Evolutionary conservation across 1,140 invertebrate genomes (phyloP).

Genomic region (Caenorhabditis remanei): DNA sequence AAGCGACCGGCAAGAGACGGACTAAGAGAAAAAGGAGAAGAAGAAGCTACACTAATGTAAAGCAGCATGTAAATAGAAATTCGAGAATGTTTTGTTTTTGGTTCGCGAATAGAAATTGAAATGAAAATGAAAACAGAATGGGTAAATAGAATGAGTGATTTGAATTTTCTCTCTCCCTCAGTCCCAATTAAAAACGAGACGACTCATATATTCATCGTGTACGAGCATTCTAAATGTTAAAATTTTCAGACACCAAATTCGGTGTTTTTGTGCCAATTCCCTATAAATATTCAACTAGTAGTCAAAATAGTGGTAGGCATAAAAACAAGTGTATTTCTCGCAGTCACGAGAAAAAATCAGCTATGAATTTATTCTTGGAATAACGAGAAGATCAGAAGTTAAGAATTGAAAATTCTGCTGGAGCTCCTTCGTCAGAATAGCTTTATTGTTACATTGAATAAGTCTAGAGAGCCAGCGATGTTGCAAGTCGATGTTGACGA

Average conservation of each 20-base stretch:
- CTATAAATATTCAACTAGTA: conserved; percentile 4
- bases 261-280: background rate
- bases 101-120: background rate
- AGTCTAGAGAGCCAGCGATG: too few species aligned
- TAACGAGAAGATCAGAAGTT: background rate
- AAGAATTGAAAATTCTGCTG: background rate
- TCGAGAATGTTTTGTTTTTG: background rate
- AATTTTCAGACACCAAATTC: background rate
- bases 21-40: too few species aligned
- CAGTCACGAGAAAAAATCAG: conserved; percentile 17
- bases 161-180: background rate
- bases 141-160: background rate
- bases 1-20: too few species aligned
- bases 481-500: too few species aligned
- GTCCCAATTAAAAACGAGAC: too few species aligned
- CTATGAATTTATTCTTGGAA: background rate
- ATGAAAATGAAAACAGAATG: background rate
- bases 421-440: too few species aligned
- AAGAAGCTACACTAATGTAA: background rate
- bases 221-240: background rate
- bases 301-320: background rate
- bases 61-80: conserved; percentile 32
- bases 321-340: background rate
- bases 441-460: too few species aligned
- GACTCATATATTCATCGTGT: too few species aligned